phyloP scores from a whole-genome alignment of 2,797 vertebrate species.

The Furcifer pardalis region DNA sequence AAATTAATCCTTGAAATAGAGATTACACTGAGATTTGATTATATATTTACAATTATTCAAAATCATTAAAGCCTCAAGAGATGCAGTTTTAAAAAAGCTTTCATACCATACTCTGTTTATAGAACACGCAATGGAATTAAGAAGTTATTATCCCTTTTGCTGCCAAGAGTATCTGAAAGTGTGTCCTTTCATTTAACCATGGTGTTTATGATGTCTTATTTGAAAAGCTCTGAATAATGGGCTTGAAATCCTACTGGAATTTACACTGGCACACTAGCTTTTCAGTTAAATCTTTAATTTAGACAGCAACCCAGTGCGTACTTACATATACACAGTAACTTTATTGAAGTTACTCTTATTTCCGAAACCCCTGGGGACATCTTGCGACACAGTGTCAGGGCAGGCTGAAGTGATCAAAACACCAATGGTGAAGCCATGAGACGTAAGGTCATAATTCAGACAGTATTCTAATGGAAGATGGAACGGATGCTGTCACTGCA shows the following conservation, averaged over 20 bases:
- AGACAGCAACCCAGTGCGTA: neutral
- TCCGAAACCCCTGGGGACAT: too few relatives aligned
- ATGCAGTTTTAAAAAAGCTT: constrained; percentile 7
- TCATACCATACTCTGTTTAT: constrained; percentile 5
- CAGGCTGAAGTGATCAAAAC: neutral
- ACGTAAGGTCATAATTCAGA: neutral
- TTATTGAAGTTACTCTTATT: neutral
- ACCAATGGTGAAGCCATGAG: neutral
- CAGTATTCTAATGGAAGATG: neutral
- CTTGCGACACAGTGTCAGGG: neutral
- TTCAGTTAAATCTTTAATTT: constrained; percentile 4
- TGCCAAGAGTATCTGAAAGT: neutral
- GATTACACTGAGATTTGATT: constrained; percentile 11
- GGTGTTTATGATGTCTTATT: neutral
- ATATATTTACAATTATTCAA: constrained; percentile 14
- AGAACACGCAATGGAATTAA: constrained; percentile 13
- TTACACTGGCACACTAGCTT: neutral
- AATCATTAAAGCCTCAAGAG: constrained; percentile 26
- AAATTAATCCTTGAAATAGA: constrained; percentile 21
- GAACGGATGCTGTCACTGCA: neutral
- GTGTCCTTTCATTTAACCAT: constrained; percentile 21
- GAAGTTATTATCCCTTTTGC: neutral
- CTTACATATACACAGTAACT: neutral
- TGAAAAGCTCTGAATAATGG: constrained; percentile 14
- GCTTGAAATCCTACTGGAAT: neutral